phyloP scores from a whole-genome alignment of 1,140 invertebrate species.

The Heliconius hewitsoni region DNA sequence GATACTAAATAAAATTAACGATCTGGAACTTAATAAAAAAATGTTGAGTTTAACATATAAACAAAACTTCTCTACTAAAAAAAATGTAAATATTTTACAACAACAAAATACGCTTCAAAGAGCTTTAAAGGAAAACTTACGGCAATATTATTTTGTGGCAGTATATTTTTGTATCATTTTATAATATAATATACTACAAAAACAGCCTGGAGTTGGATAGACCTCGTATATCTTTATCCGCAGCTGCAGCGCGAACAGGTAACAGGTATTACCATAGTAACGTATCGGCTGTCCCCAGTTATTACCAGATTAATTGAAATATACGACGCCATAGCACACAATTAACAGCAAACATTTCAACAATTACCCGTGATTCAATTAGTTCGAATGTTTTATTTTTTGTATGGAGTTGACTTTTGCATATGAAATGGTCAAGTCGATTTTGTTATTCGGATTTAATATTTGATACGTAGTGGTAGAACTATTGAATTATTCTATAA shows the following conservation, averaged over 20 bases:
- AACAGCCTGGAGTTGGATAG: neutral
- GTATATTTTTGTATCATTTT: neutral
- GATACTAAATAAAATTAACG: too few relatives aligned
- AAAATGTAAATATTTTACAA: neutral
- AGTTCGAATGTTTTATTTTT: slow-evolving; percentile 30
- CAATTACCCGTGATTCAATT: slow-evolving; percentile 45
- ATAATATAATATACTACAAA: slow-evolving; percentile 4
- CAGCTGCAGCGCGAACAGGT: slow-evolving; percentile 34
- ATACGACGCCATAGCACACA: slow-evolving; percentile 45
- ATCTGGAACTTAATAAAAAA: too few relatives aligned
- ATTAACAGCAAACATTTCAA: slow-evolving; percentile 45
- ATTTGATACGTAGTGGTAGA: neutral
- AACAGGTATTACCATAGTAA: slow-evolving; percentile 35
- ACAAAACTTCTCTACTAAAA: too few relatives aligned
- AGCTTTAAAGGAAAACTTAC: neutral
- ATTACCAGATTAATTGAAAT: slow-evolving; percentile 48
- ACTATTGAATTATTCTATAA: too few relatives aligned
- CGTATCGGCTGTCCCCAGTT: slow-evolving; percentile 38
- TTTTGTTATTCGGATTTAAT: neutral
- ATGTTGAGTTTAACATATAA: too few relatives aligned
- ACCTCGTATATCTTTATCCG: slow-evolving; percentile 19
- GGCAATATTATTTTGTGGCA: neutral
- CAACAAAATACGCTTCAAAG: neutral
- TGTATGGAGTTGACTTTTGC: slow-evolving; percentile 10
- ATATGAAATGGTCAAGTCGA: neutral